phyloP scores from a whole-genome alignment of 2,797 vertebrate genomes.

The Momotus momota region DNA sequence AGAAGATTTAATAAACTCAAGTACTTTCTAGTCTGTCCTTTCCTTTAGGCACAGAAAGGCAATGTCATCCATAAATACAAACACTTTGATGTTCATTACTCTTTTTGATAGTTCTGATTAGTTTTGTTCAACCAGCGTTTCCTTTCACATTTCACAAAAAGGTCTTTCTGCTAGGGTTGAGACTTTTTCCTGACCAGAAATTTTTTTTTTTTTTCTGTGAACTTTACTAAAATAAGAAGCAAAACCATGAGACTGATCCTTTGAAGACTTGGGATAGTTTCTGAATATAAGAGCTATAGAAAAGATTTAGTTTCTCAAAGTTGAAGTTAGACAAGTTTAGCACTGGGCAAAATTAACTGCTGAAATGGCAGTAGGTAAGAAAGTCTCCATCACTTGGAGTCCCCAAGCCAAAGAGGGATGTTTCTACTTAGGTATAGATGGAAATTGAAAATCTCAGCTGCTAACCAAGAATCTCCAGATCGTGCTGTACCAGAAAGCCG shows the following conservation, averaged over 20 bases:
- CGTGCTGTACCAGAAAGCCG: background rate
- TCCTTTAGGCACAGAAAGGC: background rate
- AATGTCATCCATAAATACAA: background rate
- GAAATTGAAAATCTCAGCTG: background rate
- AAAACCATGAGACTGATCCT: background rate
- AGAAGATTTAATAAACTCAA: background rate
- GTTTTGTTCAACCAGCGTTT: background rate
- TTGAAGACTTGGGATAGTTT: background rate
- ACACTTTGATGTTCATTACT: background rate
- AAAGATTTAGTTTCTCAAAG: background rate
- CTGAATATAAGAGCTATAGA: background rate
- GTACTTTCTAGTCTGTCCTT: background rate
- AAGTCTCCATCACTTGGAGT: background rate
- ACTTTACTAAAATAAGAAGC: background rate
- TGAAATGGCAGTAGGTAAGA: background rate
- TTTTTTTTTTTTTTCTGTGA: background rate
- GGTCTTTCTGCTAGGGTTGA: background rate
- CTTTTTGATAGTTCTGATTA: background rate
- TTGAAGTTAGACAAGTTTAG: background rate
- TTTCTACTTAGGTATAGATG: background rate
- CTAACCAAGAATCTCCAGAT: background rate
- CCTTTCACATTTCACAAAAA: background rate
- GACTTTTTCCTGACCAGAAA: background rate
- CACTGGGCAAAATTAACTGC: background rate
- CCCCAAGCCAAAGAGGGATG: accelerated